Percentiles rank a stretch among this genome's conserved stretches.
Evolutionary conservation across 1,140 invertebrate genomes (phyloP).

Genomic region (Lepeophtheirus salmonis): DNA sequence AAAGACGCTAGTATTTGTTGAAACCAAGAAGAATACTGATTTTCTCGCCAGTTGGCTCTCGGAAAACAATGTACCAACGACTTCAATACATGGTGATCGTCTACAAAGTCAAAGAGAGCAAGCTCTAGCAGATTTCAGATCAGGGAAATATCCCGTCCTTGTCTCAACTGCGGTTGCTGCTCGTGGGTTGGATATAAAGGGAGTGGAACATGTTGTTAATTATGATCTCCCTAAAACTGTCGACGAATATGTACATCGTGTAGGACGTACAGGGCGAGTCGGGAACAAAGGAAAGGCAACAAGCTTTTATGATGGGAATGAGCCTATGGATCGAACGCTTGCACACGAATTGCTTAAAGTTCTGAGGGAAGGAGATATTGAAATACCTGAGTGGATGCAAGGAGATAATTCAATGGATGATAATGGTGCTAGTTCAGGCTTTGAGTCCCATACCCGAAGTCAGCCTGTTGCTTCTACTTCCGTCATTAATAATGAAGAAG

Average conservation of each 20-base stretch:
- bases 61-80: slow-evolving; percentile 46
- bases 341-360: neutral
- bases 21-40: slow-evolving; percentile 68
- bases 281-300: slow-evolving; percentile 74
- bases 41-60: slow-evolving; percentile 57
- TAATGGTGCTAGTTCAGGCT: neutral
- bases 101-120: slow-evolving; percentile 68
- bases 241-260: slow-evolving; percentile 85
- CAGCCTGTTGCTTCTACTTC: no score
- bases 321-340: neutral
- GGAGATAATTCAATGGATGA: neutral
- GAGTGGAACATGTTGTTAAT: slow-evolving; percentile 71
- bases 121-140: slow-evolving; percentile 61
- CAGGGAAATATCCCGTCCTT: slow-evolving; percentile 48
- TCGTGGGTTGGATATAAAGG: slow-evolving; percentile 62
- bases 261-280: slow-evolving; percentile 79
- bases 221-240: slow-evolving; percentile 70
- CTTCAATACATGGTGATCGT: slow-evolving; percentile 82
- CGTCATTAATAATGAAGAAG: neutral
- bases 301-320: slow-evolving; percentile 55
- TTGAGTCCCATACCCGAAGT: no score
- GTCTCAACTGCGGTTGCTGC: slow-evolving; percentile 87
- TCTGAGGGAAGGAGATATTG: neutral
- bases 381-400: neutral
- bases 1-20: slow-evolving; percentile 68